Evolutionary conservation across 2,113 vertebrate species (phyloP).

Genomic region (Antidorcas marsupialis): DNA sequence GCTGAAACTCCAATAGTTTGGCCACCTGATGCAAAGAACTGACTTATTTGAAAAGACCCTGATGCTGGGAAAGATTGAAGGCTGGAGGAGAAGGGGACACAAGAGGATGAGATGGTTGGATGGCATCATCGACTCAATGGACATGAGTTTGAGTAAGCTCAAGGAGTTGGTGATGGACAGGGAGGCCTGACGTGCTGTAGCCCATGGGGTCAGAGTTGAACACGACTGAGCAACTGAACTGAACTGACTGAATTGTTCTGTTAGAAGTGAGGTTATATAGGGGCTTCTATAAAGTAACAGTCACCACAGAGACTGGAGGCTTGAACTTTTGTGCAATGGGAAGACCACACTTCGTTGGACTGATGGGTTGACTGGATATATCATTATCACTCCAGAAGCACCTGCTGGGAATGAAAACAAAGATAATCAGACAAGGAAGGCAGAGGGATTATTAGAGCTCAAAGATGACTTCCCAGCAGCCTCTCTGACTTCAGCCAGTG

Average conservation of each 20-base stretch:
- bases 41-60: not conserved
- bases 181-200: not conserved
- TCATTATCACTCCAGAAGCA: not conserved
- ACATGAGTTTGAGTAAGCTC: not conserved
- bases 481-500: not conserved
- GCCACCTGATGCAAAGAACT: not conserved
- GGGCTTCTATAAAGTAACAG: not conserved
- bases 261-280: not conserved
- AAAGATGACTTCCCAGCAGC: not conserved
- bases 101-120: not conserved
- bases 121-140: not conserved
- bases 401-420: not conserved
- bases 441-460: not conserved
- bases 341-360: not conserved
- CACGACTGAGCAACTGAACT: not conserved
- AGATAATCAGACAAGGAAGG: not conserved
- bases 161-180: not conserved
- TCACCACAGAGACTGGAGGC: not conserved
- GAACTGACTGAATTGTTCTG: not conserved
- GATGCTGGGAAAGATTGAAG: not conserved
- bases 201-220: not conserved
- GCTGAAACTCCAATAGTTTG: not conserved
- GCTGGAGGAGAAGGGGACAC: accelerated
- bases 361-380: not conserved
- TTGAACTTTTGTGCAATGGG: not conserved